phyloP scores from a whole-genome alignment of 2,113 vertebrate species.

The Festucalex cinctus region DNA sequence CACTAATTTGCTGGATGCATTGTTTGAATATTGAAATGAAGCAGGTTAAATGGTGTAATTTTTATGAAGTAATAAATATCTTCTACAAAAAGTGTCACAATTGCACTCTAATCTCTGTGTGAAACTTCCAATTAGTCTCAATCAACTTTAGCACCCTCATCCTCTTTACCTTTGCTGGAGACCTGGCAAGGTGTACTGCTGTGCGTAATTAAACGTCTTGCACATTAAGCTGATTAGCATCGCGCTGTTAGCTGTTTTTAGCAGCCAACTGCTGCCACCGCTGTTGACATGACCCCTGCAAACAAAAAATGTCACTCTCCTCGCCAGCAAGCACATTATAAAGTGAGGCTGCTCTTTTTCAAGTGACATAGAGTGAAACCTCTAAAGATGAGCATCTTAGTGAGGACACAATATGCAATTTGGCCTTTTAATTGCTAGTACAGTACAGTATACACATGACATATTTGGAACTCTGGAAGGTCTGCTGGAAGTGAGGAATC shows the following conservation, averaged over 20 bases:
- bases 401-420: too few species aligned
- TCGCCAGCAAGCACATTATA: conserved; percentile 1
- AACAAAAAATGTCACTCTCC: conserved; percentile 41
- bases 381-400: too few species aligned
- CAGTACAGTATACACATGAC: too few species aligned
- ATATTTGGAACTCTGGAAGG: too few species aligned
- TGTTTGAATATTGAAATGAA: conserved; percentile 77
- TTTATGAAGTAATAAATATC: conserved; percentile 94
- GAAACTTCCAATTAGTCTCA: neutral
- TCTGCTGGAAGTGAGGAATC: too few species aligned
- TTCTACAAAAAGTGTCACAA: conserved; percentile 75
- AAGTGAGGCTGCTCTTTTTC: too few species aligned
- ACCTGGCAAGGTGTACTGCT: conserved; percentile 7
- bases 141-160: neutral
- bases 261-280: conserved; percentile 7
- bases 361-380: too few species aligned
- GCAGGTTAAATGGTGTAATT: conserved; percentile 81
- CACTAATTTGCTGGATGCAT: conserved; percentile 84
- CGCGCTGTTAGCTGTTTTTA: conserved; percentile 19
- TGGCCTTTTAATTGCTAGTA: too few species aligned
- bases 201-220: conserved; percentile 29
- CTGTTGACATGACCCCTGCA: conserved; percentile 51
- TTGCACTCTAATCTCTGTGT: conserved; percentile 1
- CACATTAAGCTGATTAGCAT: conserved; percentile 48
- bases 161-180: neutral